Percentiles rank a stretch among this genome's conserved stretches.
Conservation (phyloP, 1,140 invertebrate species). For the Eciton burchellii region DNA sequence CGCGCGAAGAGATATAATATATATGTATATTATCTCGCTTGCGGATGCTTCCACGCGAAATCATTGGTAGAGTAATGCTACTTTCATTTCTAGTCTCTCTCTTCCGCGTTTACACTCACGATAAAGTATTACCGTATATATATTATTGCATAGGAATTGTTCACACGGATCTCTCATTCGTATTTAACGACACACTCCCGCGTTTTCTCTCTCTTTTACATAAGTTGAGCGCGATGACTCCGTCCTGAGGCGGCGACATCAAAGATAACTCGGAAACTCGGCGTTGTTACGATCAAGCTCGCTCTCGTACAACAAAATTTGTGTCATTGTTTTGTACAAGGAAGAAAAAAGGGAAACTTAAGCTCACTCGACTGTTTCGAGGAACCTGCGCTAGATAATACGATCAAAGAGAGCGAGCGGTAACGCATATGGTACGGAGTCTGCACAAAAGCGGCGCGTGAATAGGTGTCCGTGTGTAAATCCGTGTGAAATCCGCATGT, state of each 20-base stretch:
- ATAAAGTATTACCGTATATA: slow-evolving; percentile 46
- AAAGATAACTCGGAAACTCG: slow-evolving; percentile 61
- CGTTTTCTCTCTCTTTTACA: slow-evolving; percentile 7
- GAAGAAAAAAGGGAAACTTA: slow-evolving; percentile 52
- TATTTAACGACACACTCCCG: slow-evolving; percentile 31
- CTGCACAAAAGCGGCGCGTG: slow-evolving; percentile 71
- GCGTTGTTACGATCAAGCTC: slow-evolving; percentile 53
- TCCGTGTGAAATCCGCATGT: no score
- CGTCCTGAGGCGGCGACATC: slow-evolving; percentile 17
- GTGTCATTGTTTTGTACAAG: slow-evolving; percentile 74
- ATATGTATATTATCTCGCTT: slow-evolving; percentile 13
- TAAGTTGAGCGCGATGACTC: slow-evolving; percentile 22
- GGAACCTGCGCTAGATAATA: slow-evolving; percentile 48
- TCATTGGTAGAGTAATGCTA: slow-evolving; percentile 20
- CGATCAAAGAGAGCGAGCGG: slow-evolving; percentile 36
- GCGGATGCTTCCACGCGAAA: not conserved
- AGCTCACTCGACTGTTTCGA: slow-evolving; percentile 57
- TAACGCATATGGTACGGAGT: slow-evolving; percentile 76
- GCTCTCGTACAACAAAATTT: slow-evolving; percentile 70
- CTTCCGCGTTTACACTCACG: slow-evolving; percentile 3
- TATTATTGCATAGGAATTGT: slow-evolving; percentile 55
- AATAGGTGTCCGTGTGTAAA: not conserved
- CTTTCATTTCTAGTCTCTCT: not conserved
- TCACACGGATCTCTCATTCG: not conserved
- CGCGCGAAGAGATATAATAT: slow-evolving; percentile 7